A percentile compares a stretch with the other conserved stretches of the same genome.
Evolutionary conservation across 1,140 invertebrate genomes (phyloP).

Genomic region (Megalonaias nervosa): DNA sequence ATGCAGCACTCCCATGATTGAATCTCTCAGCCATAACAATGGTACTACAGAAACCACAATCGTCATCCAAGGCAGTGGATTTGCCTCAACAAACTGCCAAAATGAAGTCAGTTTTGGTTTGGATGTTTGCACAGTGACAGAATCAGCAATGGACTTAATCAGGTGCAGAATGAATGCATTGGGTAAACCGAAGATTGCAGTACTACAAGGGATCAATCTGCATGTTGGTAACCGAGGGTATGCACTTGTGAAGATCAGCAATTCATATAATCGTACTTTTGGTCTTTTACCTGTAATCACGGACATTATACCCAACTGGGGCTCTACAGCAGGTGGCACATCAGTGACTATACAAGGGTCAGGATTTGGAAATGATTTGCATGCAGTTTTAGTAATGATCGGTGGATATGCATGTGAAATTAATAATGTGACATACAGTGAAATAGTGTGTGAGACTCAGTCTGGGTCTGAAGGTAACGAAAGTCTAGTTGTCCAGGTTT

Average conservation of each 20-base stretch:
- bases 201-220: conserved; percentile 30
- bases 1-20: too few species aligned
- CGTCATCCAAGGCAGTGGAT: conserved; percentile 44
- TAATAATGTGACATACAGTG: too few species aligned
- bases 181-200: conserved; percentile 30
- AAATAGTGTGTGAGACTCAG: too few species aligned
- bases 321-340: too few species aligned
- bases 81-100: conserved; percentile 42
- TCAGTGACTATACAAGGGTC: too few species aligned
- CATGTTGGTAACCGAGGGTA: conserved; percentile 49
- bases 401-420: too few species aligned
- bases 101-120: conserved; percentile 44
- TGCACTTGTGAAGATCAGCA: conserved; percentile 33
- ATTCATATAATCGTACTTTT: conserved; percentile 26
- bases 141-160: conserved; percentile 3
- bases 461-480: too few species aligned
- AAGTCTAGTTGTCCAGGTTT: too few species aligned
- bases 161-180: conserved; percentile 24
- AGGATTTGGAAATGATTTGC: too few species aligned
- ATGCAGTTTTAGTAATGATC: too few species aligned
- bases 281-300: conserved; percentile 43
- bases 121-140: conserved; percentile 11
- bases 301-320: too few species aligned
- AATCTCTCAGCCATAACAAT: too few species aligned
- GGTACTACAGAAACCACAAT: conserved; percentile 4